Percentiles rank a stretch among this genome's conserved stretches.
Evolutionary conservation across 2,888 invertebrate genomes (phyloP).

Genomic region (Idaea aversata): DNA sequence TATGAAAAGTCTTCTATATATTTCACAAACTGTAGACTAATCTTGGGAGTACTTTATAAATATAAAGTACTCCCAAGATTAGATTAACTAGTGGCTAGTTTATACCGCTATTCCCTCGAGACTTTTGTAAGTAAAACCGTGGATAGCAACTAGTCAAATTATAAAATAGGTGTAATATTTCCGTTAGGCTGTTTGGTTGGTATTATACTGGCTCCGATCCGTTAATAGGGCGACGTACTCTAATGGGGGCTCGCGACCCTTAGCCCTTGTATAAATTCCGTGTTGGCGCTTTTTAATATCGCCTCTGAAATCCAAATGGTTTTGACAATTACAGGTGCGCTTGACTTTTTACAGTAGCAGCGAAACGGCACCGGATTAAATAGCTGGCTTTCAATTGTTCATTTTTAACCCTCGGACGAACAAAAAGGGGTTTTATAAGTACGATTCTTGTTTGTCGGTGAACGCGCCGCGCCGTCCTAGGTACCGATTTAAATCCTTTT

Average conservation of each 20-base stretch:
- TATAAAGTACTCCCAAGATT: no score
- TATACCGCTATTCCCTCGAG: not conserved
- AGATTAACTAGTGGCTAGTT: no score
- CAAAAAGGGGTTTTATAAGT: not conserved
- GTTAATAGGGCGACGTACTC: constrained; percentile 12
- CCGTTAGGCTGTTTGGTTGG: not conserved
- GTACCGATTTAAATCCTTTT: no score
- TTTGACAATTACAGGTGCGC: constrained; percentile 46
- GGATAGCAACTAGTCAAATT: not conserved
- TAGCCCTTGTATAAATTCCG: constrained; percentile 41
- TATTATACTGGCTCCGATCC: not conserved
- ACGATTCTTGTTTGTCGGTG: no score
- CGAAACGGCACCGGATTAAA: constrained; percentile 5
- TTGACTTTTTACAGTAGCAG: constrained; percentile 27
- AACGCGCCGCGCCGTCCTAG: no score
- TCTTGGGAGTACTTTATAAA: no score
- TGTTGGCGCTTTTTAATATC: constrained; percentile 55
- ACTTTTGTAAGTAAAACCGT: not conserved
- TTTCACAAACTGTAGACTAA: no score
- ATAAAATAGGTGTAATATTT: not conserved
- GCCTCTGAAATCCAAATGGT: constrained; percentile 37
- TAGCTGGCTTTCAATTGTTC: not conserved
- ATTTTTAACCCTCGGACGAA: not conserved
- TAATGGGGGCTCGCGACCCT: constrained; percentile 27
- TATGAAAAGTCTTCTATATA: not conserved